Percentiles rank a stretch among this genome's conserved stretches.
These are phyloP conservation scores for Cladorhizidae sp. DNA, from an alignment of 37 sponge, comb jelly and placozoan genomes.

Conservation along the genomic window DNA sequence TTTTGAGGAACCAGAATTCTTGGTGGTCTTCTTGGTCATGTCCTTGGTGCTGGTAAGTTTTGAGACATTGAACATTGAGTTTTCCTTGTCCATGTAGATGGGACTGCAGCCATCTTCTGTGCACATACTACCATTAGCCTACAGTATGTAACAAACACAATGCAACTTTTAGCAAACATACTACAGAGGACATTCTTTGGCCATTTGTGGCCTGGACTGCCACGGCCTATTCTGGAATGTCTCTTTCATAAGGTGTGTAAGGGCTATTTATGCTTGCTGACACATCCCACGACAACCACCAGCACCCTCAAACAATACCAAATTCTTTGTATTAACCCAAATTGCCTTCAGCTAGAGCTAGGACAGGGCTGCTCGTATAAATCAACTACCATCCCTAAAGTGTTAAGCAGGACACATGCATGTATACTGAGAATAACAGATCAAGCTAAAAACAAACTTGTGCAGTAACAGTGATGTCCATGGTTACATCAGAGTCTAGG, in stretches of 20 bases:
- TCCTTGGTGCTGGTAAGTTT: no score
- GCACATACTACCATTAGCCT: not conserved
- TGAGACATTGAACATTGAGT: no score
- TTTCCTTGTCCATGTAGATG: not conserved
- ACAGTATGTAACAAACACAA: not conserved
- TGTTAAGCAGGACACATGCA: no score
- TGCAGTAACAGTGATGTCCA: constrained; percentile 22
- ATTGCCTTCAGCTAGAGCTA: no score
- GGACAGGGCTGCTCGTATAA: no score
- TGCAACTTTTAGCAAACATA: no score
- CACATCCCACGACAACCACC: no score
- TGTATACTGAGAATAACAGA: not conserved
- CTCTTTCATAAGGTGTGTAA: not conserved
- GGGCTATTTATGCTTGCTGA: no score
- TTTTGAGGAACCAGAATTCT: not conserved
- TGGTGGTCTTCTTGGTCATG: constrained; percentile 1
- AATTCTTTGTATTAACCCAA: no score
- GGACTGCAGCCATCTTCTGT: not conserved
- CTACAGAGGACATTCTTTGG: no score
- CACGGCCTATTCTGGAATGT: not conserved
- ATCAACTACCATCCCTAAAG: no score
- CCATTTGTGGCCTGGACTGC: not conserved
- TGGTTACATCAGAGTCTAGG: constrained; percentile 5
- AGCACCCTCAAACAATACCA: no score
- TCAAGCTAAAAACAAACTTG: not conserved